These are phyloP conservation scores for Venusia cambrica DNA, from an alignment of 2,888 invertebrate genomes.

Conservation along the genomic window DNA sequence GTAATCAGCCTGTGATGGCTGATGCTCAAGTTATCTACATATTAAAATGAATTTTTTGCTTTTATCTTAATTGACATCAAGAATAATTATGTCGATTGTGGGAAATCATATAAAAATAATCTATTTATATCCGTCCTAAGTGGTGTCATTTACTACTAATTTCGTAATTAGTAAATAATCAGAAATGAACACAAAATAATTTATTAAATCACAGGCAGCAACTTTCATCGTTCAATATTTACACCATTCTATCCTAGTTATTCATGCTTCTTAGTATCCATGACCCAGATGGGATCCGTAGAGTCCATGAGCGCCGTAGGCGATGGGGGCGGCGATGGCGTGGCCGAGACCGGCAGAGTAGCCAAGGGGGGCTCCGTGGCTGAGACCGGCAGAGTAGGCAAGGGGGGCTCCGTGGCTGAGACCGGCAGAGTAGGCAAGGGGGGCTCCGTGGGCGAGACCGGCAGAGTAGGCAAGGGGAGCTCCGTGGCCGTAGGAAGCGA, in stretches of 20 bases:
- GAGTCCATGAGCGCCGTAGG: conserved; percentile 43
- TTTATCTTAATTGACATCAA: too few species aligned
- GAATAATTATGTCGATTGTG: too few species aligned
- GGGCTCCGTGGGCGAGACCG: conserved; percentile 25
- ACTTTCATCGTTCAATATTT: conserved; percentile 34
- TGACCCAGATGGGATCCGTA: conserved; percentile 36
- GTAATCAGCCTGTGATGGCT: too few species aligned
- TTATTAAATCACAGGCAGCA: conserved; percentile 36
- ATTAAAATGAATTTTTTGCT: too few species aligned
- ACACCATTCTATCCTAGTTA: conserved; percentile 27
- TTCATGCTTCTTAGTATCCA: conserved; percentile 38
- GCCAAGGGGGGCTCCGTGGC: conserved; percentile 36
- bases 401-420: conserved; percentile 36
- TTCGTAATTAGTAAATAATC: conserved; percentile 2
- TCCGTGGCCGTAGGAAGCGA: conserved; percentile 26
- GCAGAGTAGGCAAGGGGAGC: conserved; percentile 31
- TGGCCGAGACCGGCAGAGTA: conserved; percentile 35
- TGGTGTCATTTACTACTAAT: too few species aligned
- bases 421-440: conserved; percentile 28
- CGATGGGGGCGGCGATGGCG: conserved; percentile 34
- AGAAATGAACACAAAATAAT: conserved; percentile 20
- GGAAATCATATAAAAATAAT: too few species aligned
- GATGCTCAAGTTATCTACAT: too few species aligned
- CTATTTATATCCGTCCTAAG: too few species aligned
- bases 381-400: conserved; percentile 32